Base-by-base conservation (phyloP, 2,888 invertebrate species). In the Phoronis australis region DNA sequence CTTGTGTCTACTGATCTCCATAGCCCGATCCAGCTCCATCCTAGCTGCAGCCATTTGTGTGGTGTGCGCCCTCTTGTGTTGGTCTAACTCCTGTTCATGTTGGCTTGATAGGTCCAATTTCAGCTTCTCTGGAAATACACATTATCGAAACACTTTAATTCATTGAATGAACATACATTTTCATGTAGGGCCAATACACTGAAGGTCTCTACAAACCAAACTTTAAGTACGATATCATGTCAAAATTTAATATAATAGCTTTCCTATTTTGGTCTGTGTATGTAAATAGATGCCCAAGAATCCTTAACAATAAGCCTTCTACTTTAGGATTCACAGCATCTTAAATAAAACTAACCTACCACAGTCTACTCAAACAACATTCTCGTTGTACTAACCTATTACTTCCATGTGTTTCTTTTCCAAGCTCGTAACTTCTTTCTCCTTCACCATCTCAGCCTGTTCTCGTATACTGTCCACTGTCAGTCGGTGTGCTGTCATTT, bases 1-100 rank as follows among this genome's bases (percentile, higher is more conserved):
- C 66, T 73, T 74, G 47, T 72, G 72, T 61, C 62, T 68, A 2
- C 66, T 65, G 37, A 75, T 64, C 54, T 74, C 73, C 9, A 71
- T 62, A 25, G 73, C 68, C 48, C 73, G 52, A 31, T 75, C 69
- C 24, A 75, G 59, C 47, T 75, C 73, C 62, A 71, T 61, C 39
- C 71, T 59, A n/a, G 73, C 69, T n/a, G 69, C 66, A 2, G 57
- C 56, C 40, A 75, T 46, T 51, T 71, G 67, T 24, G 60, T 46
- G 24, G 60, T 55, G 50, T 72, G 72, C 2, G 55, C 55, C 25
- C 57, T 54, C 20, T 49, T 57, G 38, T 60, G 45, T 20, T 57
- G 49, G 23, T 69, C 66, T 43, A 73, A 23, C 40, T 71, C 69
- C 6, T 48, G 45, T 23, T 55, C 43, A 42, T 66, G 64, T 21